Conservation (phyloP, 2,113 vertebrate species). For the Odontophorus gujanensis region DNA sequence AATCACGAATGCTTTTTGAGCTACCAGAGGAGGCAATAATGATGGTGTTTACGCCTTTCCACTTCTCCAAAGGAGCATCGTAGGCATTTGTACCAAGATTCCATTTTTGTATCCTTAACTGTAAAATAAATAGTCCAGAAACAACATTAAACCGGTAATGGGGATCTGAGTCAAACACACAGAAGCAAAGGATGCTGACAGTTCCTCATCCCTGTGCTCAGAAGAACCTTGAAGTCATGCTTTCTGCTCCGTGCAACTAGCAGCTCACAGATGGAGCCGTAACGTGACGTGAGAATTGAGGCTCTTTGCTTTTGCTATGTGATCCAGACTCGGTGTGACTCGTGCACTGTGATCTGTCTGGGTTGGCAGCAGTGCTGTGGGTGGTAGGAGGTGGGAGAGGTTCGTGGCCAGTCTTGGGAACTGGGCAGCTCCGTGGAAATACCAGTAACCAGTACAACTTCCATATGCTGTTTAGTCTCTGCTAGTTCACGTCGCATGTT, state of each 20-base stretch:
- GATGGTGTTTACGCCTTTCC: conserved; percentile 56
- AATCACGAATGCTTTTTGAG: neutral
- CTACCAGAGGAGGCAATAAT: conserved; percentile 64
- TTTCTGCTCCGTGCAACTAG: neutral
- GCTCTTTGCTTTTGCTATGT: neutral
- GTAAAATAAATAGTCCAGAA: conserved; percentile 40
- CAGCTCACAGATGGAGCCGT: neutral
- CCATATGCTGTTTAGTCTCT: conserved; percentile 69
- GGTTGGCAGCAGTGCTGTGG: neutral
- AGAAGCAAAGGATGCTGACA: neutral
- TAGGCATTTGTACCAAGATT: conserved; percentile 52
- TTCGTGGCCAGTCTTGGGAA: conserved; percentile 50
- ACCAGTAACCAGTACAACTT: conserved; percentile 60
- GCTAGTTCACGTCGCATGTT: conserved; percentile 79
- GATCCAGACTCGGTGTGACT: neutral
- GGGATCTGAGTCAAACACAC: neutral
- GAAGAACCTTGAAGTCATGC: neutral
- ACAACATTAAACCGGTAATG: neutral
- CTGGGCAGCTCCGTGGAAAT: conserved; percentile 51
- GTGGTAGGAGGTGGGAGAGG: conserved; percentile 14
- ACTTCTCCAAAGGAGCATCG: conserved; percentile 68
- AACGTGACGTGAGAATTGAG: neutral
- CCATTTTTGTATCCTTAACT: conserved; percentile 65
- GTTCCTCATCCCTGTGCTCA: neutral
- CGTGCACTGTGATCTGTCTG: neutral